Evolutionary conservation across 1,140 invertebrate genomes (phyloP).

Genomic region (Acromyrmex echinatior): DNA sequence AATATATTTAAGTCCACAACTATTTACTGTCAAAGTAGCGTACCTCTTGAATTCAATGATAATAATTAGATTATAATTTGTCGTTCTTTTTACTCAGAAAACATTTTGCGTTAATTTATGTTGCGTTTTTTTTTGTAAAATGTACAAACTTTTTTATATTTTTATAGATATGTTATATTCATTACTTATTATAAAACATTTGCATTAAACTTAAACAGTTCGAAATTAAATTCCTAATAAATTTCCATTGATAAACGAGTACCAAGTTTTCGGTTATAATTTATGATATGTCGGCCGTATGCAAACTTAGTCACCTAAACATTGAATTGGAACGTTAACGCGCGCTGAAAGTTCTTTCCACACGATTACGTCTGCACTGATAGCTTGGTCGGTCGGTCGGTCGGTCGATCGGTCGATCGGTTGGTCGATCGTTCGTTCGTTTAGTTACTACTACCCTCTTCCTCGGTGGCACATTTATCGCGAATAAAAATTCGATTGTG

Average conservation of each 20-base stretch:
- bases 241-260: slow-evolving; percentile 11
- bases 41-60: neutral
- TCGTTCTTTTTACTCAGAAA: neutral
- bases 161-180: neutral
- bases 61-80: slow-evolving; percentile 41
- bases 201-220: neutral
- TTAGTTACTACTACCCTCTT: slow-evolving; percentile 25
- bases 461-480: slow-evolving; percentile 49
- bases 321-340: slow-evolving; percentile 47
- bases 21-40: neutral
- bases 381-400: neutral
- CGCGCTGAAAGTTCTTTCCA: slow-evolving; percentile 47
- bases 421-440: neutral
- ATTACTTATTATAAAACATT: neutral
- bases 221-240: neutral
- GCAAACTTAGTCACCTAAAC: slow-evolving; percentile 25
- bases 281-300: slow-evolving; percentile 35
- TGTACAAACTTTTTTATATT: no score
- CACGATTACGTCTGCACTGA: slow-evolving; percentile 45
- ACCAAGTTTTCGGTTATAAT: slow-evolving; percentile 45
- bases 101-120: neutral
- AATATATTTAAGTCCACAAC: neutral
- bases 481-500: slow-evolving; percentile 49
- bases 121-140: neutral
- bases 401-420: neutral